A percentile compares a stretch with the other conserved stretches of the same genome.
phyloP scores from a whole-genome alignment of 23 tunicate genomes.

The Phallusia fumigata region DNA sequence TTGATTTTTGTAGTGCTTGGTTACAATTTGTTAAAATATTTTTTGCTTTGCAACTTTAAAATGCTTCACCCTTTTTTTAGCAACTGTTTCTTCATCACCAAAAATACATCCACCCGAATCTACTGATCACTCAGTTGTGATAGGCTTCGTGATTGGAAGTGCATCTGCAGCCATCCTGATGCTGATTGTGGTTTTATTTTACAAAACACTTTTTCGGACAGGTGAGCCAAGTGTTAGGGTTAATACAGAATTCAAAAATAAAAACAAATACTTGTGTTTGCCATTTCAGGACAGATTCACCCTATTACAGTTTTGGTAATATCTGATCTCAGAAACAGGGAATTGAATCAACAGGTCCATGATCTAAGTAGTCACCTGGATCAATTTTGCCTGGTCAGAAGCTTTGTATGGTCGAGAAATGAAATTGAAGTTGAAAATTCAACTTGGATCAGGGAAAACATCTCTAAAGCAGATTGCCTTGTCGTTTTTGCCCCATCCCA shows the following conservation, averaged over 20 bases:
- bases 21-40: no score
- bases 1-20: no score
- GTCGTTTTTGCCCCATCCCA: background rate
- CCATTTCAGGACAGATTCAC: background rate
- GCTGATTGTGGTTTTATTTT: background rate
- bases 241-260: no score
- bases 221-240: background rate
- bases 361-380: background rate
- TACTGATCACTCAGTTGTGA: background rate
- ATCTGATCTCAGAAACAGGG: background rate
- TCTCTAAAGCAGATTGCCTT: background rate
- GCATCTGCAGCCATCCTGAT: background rate
- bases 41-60: no score
- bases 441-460: background rate
- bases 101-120: background rate
- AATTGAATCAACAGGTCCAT: background rate
- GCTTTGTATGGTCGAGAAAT: background rate
- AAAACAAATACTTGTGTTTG: background rate
- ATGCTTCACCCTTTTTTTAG: background rate
- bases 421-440: background rate
- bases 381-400: background rate
- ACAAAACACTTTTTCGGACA: background rate
- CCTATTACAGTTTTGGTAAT: background rate
- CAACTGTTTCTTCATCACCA: background rate
- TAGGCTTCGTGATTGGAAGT: background rate